phyloP scores from a whole-genome alignment of 53 echinoderm and acorn worm species.

The Henricia sp. region DNA sequence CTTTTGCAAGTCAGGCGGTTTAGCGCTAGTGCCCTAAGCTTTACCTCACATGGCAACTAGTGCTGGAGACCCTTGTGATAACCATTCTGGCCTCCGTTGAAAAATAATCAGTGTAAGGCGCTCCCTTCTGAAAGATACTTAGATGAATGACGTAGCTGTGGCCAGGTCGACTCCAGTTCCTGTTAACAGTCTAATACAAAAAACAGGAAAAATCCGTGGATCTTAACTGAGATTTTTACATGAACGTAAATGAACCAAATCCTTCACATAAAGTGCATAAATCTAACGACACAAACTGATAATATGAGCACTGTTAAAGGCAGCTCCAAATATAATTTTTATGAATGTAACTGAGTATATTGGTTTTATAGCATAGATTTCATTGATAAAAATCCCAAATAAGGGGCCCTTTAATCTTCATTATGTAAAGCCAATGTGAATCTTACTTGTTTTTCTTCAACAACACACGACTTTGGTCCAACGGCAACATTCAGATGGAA shows the following conservation, averaged over 20 bases:
- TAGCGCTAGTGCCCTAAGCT: too few relatives aligned
- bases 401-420: too few relatives aligned
- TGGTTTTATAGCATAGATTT: too few relatives aligned
- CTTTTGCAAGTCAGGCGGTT: too few relatives aligned
- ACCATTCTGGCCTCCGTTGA: conserved; percentile 72
- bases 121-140: conserved; percentile 87
- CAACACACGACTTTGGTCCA: conserved; percentile 78
- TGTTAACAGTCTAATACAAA: conserved; percentile 67
- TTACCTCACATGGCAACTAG: conserved; percentile 76
- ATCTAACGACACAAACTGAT: too few relatives aligned
- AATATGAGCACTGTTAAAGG: background rate
- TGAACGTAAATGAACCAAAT: background rate
- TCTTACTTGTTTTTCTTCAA: conserved; percentile 91
- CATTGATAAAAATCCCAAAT: too few relatives aligned
- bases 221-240: background rate
- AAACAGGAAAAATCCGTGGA: background rate
- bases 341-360: too few relatives aligned
- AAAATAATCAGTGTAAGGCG: conserved; percentile 94
- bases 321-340: background rate
- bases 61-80: conserved; percentile 77
- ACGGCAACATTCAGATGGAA: conserved; percentile 73
- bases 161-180: conserved; percentile 83
- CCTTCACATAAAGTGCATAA: background rate
- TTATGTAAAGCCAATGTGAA: too few relatives aligned
- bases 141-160: conserved; percentile 80